Percentiles rank a stretch among this genome's conserved stretches.
Evolutionary conservation across 2,797 vertebrate genomes (phyloP).

Genomic region (Gallinago solitaria): DNA sequence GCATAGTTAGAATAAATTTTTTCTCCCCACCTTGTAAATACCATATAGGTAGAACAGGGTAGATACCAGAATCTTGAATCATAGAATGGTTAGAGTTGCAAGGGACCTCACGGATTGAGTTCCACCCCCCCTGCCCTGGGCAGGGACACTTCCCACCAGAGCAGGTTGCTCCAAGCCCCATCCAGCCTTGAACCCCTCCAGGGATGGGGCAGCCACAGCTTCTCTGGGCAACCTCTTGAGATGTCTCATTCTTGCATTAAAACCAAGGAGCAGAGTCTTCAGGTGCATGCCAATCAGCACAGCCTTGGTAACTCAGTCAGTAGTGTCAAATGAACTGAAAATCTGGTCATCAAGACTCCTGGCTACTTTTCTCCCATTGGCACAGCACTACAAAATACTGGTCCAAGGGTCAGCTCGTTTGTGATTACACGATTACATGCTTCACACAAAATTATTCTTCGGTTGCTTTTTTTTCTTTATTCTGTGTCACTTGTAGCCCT

Average conservation of each 20-base stretch:
- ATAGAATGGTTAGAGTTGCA: no score
- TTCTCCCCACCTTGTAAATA: not conserved
- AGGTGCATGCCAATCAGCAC: not conserved
- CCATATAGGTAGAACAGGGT: not conserved
- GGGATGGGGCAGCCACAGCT: no score
- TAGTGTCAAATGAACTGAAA: not conserved
- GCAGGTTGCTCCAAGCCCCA: no score
- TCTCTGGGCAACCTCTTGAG: no score
- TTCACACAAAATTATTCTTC: not conserved
- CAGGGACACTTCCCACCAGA: no score
- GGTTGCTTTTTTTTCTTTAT: not conserved
- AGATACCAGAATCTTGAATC: not conserved
- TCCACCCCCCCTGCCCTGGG: no score
- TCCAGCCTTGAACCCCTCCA: no score
- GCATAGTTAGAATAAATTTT: not conserved
- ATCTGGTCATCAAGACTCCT: not conserved
- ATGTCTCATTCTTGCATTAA: not conserved
- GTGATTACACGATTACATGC: not conserved
- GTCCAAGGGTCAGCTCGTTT: not conserved
- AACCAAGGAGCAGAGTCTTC: not conserved
- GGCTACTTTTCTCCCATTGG: not conserved
- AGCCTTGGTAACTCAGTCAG: not conserved
- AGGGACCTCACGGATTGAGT: no score
- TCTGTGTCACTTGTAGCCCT: not conserved
- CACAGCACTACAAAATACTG: not conserved